Percentiles rank a stretch among this genome's conserved stretches.
Evolutionary conservation across 2,888 invertebrate genomes (phyloP).

Genomic region (Hydraecia micacea): DNA sequence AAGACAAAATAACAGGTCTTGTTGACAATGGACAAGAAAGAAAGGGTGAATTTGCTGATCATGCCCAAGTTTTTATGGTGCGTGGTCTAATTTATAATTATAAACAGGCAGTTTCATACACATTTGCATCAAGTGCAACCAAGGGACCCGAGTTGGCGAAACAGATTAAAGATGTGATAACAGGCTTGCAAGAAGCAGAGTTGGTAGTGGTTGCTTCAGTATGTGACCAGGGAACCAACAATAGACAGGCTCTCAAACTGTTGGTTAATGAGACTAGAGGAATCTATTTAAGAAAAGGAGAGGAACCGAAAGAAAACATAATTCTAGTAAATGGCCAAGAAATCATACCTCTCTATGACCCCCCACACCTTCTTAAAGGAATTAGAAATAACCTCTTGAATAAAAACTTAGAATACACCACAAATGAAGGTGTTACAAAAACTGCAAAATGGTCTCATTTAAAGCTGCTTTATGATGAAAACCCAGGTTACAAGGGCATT

Average conservation of each 20-base stretch:
- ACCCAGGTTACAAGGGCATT: slow-evolving; percentile 60
- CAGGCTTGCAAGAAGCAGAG: slow-evolving; percentile 15
- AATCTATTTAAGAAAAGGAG: slow-evolving; percentile 34
- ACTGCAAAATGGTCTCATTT: slow-evolving; percentile 67
- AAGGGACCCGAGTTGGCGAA: slow-evolving; percentile 7
- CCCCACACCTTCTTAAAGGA: slow-evolving; percentile 45
- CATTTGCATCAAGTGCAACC: background rate
- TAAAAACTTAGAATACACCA: no score
- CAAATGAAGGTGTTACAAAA: slow-evolving; percentile 12
- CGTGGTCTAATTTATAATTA: slow-evolving; percentile 14
- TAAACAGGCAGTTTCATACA: background rate
- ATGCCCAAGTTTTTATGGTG: slow-evolving; percentile 23
- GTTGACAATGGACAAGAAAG: slow-evolving; percentile 10
- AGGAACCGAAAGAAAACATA: slow-evolving; percentile 42
- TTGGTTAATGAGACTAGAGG: slow-evolving; percentile 57
- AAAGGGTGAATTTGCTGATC: background rate
- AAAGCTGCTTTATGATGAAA: slow-evolving; percentile 37
- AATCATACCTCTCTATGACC: slow-evolving; percentile 61
- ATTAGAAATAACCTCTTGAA: no score
- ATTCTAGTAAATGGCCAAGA: slow-evolving; percentile 52
- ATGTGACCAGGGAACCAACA: slow-evolving; percentile 67
- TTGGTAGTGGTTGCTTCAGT: slow-evolving; percentile 61
- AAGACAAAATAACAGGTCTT: slow-evolving; percentile 53
- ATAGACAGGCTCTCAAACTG: slow-evolving; percentile 54
- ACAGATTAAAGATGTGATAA: background rate